Evolutionary conservation across 2,888 invertebrate species (phyloP).

Genomic region (Oeneis ivallda): DNA sequence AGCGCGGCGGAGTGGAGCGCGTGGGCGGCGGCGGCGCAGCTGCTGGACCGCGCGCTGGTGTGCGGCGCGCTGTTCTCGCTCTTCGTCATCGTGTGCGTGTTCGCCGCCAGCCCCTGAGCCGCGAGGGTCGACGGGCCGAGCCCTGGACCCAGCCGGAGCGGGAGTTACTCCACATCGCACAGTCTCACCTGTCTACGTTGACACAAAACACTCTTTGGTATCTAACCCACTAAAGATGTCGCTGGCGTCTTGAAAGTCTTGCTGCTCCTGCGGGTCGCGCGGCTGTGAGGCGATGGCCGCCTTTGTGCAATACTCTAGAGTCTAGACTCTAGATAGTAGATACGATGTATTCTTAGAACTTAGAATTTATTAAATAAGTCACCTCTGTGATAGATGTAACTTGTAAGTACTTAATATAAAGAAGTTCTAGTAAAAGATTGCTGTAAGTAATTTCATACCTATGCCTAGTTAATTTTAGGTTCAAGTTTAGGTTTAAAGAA

Average conservation of each 20-base stretch:
- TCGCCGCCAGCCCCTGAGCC: conserved; percentile 28
- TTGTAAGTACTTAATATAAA: neutral
- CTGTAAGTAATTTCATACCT: neutral
- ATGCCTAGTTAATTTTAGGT: too few species aligned
- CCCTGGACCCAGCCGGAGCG: too few species aligned
- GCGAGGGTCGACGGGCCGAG: too few species aligned
- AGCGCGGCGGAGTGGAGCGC: conserved; percentile 49
- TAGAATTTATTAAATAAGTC: neutral
- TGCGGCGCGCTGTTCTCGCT: conserved; percentile 47
- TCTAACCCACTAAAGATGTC: too few species aligned
- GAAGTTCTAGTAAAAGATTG: neutral
- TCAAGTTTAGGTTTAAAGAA: too few species aligned
- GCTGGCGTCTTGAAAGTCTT: too few species aligned
- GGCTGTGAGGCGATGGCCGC: too few species aligned
- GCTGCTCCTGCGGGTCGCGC: neutral
- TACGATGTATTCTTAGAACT: neutral
- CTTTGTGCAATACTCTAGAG: neutral
- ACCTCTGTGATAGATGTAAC: neutral
- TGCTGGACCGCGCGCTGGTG: conserved; percentile 55
- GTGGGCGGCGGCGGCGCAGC: conserved; percentile 61
- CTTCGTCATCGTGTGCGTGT: conserved; percentile 42
- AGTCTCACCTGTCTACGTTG: too few species aligned
- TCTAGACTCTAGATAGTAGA: too few species aligned
- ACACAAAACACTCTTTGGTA: too few species aligned
- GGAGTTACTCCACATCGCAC: too few species aligned